phyloP scores from a whole-genome alignment of 2,797 vertebrate species.

The Spinus olivaceus region DNA sequence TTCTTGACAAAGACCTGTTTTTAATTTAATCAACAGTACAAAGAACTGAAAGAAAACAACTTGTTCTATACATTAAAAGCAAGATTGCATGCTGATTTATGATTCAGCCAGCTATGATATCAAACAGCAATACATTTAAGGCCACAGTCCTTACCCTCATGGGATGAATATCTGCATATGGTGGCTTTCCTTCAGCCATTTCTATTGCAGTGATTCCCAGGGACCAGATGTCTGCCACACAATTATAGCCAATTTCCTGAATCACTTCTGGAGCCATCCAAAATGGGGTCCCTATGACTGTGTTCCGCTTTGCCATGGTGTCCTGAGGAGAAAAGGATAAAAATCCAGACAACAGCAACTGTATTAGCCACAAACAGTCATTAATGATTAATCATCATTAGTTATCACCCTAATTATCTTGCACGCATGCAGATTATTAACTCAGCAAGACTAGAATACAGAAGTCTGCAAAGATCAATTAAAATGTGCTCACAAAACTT shows the following conservation, averaged over 20 bases:
- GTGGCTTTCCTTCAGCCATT: constrained; percentile 96
- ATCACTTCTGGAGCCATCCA: constrained; percentile 99
- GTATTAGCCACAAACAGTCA: not conserved
- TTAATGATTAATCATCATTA: not conserved
- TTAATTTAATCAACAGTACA: not conserved
- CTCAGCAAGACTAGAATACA: not conserved
- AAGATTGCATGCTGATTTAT: not conserved
- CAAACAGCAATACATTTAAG: not conserved
- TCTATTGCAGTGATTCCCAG: constrained; percentile 94
- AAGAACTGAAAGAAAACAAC: not conserved
- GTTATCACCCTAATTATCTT: not conserved
- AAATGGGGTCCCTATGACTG: constrained; percentile 94
- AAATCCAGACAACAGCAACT: not conserved
- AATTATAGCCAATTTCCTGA: constrained; percentile 96
- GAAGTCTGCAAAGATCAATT: not conserved
- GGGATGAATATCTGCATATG: constrained; percentile 94
- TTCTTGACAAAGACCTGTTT: not conserved
- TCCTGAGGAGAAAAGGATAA: constrained; percentile 75
- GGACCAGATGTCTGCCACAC: constrained; percentile 96
- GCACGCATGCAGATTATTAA: not conserved
- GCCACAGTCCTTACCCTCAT: constrained; percentile 84
- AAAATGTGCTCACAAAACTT: not conserved
- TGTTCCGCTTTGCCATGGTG: constrained; percentile 97
- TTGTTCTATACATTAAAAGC: not conserved
- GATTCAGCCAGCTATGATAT: not conserved